Conservation (phyloP, 2,888 invertebrate species). For the Trichopria drosophilae region DNA sequence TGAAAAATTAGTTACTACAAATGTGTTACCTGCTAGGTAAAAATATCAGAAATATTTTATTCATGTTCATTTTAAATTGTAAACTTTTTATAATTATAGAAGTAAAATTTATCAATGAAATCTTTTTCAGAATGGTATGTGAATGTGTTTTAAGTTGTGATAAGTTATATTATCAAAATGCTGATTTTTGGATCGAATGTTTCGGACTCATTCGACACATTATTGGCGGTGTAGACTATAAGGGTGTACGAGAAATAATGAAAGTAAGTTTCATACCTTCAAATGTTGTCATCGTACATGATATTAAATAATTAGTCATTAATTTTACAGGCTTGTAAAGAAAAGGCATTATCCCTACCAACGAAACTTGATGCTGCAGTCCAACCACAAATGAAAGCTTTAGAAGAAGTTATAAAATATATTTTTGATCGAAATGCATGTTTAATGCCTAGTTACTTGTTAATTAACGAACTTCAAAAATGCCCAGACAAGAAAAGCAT, state of each 20-base stretch:
- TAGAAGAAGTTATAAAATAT: constrained; percentile 80
- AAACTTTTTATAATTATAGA: neutral
- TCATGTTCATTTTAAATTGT: constrained; percentile 4
- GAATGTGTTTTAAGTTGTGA: constrained; percentile 84
- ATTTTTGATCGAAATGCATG: constrained; percentile 93
- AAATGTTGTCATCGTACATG: constrained; percentile 4
- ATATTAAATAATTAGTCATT: constrained; percentile 5
- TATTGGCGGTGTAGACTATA: constrained; percentile 91
- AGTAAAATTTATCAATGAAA: constrained; percentile 7
- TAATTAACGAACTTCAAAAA: constrained; percentile 93
- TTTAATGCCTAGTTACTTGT: constrained; percentile 89
- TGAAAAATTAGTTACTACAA: constrained; percentile 74
- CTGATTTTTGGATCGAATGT: constrained; percentile 87
- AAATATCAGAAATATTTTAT: neutral
- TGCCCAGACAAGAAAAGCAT: constrained; percentile 78
- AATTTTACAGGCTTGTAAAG: constrained; percentile 72
- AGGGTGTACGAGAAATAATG: constrained; percentile 91
- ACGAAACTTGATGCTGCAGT: constrained; percentile 76
- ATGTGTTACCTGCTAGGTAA: constrained; percentile 76
- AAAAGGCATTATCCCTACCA: constrained; percentile 84
- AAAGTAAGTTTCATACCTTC: constrained; percentile 63
- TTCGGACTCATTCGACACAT: constrained; percentile 82
- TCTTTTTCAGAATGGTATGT: constrained; percentile 73
- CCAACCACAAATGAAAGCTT: constrained; percentile 78
- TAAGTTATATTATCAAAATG: constrained; percentile 77